Evolutionary conservation across 2,797 vertebrate species (phyloP), one percentile per base, ranked within the genome.

Genomic region (Eospalax fontanierii): DNA sequence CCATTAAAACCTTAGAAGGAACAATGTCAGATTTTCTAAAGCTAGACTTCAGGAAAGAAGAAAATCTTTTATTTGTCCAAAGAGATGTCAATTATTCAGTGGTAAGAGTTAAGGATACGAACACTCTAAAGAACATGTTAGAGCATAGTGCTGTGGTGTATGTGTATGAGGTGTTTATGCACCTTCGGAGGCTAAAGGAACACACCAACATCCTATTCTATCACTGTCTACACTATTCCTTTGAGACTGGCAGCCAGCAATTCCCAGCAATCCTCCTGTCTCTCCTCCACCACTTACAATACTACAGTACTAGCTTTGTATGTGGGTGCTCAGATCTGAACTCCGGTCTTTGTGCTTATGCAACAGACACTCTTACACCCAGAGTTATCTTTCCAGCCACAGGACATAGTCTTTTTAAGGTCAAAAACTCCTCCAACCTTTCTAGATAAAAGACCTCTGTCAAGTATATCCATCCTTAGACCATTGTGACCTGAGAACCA

Each of bases 11-110:
- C 28, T 76, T 71, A n/a, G 63, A 65, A 57, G 33, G 68, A 87
- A 92, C 10, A 86, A 70, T 65, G 59, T 80, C 89, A 87, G 11
- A 46, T 90, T 73, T 73, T 95, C 87, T 73, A 87, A 93, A 96
- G 18, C 46, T 83, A 46, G 71, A 76, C 33, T 90, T 84, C 50
- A 81, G 33, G 38, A 79, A 80, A 30, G 43, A 95, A 93, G 43
- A 3, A 33, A 83, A 87, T 2, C 3, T 79, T 68, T 92, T 50
- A 57, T 90, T 91, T 71, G 46, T 78, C 50, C 16, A 89, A 84
- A 75, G 28, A 82, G 14, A n/a, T 92, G 40, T 81, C 18, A 70
- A 26, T 94, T 92, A 88, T 46, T 26, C 73, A 81, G 19, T 82
- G n/a, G 68, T n/a, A 1, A 18, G 28, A 16, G 26, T 65, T 24